Percentiles rank a stretch among this genome's conserved stretches.
phyloP scores from a whole-genome alignment of 2,113 vertebrate species.

The Osmerus eperlanus region DNA sequence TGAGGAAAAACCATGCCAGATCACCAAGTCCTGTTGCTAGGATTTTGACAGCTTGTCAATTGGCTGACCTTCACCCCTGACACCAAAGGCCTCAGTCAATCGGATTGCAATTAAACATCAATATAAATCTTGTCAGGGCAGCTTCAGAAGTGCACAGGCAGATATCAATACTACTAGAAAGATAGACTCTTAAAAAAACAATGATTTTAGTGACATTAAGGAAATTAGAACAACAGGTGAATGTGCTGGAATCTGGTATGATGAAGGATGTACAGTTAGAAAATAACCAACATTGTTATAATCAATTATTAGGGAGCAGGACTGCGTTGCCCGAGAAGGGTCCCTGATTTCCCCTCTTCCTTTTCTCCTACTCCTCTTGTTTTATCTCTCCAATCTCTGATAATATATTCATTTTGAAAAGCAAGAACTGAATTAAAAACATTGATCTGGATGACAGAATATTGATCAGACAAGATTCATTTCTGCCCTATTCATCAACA shows the following conservation, averaged over 20 bases:
- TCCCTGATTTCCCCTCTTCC: too few species aligned
- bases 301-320: too few species aligned
- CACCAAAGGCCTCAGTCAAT: slow-evolving; percentile 46
- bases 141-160: slow-evolving; percentile 24
- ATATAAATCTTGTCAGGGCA: slow-evolving; percentile 39
- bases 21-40: slow-evolving; percentile 29
- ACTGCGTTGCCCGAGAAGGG: too few species aligned
- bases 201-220: slow-evolving; percentile 20
- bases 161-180: slow-evolving; percentile 28
- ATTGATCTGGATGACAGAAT: slow-evolving; percentile 36
- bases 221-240: slow-evolving; percentile 27
- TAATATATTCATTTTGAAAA: slow-evolving; percentile 7
- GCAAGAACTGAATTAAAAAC: slow-evolving; percentile 13
- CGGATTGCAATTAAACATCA: slow-evolving; percentile 52
- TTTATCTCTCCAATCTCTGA: too few species aligned
- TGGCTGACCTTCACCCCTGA: slow-evolving; percentile 49
- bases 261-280: background rate
- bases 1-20: slow-evolving; percentile 19
- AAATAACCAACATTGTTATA: background rate
- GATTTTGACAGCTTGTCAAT: slow-evolving; percentile 55
- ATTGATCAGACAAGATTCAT: slow-evolving; percentile 42
- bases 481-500: slow-evolving; percentile 6
- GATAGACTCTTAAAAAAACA: background rate
- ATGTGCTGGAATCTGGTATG: too few species aligned
- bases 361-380: background rate